Evolutionary conservation across 2,113 vertebrate species (phyloP).

Genomic region (Catharus fuscescens): DNA sequence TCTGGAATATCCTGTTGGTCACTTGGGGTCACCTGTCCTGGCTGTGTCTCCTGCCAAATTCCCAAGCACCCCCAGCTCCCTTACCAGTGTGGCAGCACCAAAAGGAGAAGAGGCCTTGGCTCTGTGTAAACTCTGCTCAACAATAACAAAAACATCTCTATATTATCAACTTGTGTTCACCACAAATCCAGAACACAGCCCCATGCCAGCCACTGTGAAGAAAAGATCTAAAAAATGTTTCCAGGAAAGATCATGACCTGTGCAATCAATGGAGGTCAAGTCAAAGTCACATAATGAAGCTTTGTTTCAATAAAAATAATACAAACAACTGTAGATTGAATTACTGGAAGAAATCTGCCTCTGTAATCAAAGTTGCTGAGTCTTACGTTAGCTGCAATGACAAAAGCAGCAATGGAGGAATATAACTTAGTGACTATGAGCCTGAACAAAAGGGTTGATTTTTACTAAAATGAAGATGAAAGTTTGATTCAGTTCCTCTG

Average conservation of each 20-base stretch:
- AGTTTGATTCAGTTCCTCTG: not conserved
- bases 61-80: accelerated
- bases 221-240: not conserved
- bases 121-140: not conserved
- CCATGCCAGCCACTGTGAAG: not conserved
- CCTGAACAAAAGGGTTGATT: not conserved
- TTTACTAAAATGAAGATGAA: not conserved
- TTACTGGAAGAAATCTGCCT: not conserved
- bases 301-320: not conserved
- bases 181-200: not conserved
- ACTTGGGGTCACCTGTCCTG: not conserved
- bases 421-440: not conserved
- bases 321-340: not conserved
- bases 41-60: not conserved
- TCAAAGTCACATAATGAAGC: not conserved
- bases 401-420: not conserved
- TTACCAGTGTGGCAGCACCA: accelerated
- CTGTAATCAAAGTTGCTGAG: not conserved
- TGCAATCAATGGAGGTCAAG: not conserved
- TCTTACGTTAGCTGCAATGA: not conserved
- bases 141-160: accelerated
- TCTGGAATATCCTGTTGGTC: not conserved
- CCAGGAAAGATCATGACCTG: not conserved
- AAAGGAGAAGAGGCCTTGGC: not conserved
- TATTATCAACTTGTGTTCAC: not conserved